These are phyloP conservation scores for Tethea ocularis DNA, from an alignment of 2,888 invertebrate genomes.

Conservation along the genomic window DNA sequence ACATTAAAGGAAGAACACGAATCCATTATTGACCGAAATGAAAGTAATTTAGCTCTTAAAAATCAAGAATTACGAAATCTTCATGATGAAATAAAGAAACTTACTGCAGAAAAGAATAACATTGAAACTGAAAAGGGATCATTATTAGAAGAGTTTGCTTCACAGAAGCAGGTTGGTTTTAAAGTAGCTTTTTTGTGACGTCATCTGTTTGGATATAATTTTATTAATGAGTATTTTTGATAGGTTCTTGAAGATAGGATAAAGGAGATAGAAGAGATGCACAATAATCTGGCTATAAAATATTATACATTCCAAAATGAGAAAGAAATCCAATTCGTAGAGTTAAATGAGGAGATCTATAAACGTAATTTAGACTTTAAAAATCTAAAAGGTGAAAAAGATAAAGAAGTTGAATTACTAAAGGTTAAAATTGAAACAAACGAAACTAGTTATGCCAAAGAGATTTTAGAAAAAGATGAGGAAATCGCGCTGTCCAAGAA, in stretches of 20 bases:
- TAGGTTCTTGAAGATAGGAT: conserved; percentile 60
- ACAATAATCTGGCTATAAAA: conserved; percentile 36
- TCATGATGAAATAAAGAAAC: conserved; percentile 48
- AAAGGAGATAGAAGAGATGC: conserved; percentile 41
- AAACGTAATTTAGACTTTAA: conserved; percentile 44
- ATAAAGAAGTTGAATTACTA: conserved; percentile 51
- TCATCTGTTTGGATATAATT: conserved; percentile 28
- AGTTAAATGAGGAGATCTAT: conserved; percentile 47
- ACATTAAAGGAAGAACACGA: conserved; percentile 61
- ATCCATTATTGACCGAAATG: conserved; percentile 45
- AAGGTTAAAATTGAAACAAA: conserved; percentile 44
- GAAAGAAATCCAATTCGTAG: conserved; percentile 39
- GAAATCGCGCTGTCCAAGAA: conserved; percentile 39
- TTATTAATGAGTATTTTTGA: conserved; percentile 39
- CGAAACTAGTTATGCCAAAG: conserved; percentile 34
- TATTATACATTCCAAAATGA: conserved; percentile 40
- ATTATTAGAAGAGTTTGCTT: conserved; percentile 35
- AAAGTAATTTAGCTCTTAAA: conserved; percentile 53
- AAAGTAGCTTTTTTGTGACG: conserved; percentile 34
- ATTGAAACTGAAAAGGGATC: conserved; percentile 45
- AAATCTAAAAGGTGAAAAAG: conserved; percentile 43
- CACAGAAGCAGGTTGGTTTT: conserved; percentile 68
- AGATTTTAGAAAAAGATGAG: conserved; percentile 47
- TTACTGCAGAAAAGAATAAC: conserved; percentile 38
- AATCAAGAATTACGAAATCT: conserved; percentile 59